phyloP scores from a whole-genome alignment of 2,888 invertebrate species.

The Xiphydria camelus region DNA sequence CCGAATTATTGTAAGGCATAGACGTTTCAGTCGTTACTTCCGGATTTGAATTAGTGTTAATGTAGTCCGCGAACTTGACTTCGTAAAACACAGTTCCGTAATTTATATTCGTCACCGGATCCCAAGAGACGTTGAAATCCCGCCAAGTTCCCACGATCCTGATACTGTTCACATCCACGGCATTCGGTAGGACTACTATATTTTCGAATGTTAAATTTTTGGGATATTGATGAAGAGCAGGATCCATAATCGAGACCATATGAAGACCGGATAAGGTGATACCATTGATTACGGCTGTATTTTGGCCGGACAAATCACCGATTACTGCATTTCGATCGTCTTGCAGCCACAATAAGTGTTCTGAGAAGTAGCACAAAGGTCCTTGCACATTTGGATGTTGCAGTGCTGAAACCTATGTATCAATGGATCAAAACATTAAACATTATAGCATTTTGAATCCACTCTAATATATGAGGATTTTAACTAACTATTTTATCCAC shows the following conservation, averaged over 20 bases:
- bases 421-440: conserved; percentile 11
- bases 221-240: conserved; percentile 66
- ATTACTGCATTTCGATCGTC: conserved; percentile 74
- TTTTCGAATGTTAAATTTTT: conserved; percentile 60
- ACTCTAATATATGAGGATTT: background rate
- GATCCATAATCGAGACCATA: conserved; percentile 74
- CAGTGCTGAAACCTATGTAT: conserved; percentile 54
- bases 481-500: too few species aligned
- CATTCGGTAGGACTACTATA: conserved; percentile 73
- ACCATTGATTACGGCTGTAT: conserved; percentile 70
- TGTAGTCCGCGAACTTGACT: conserved; percentile 68
- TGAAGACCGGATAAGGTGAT: conserved; percentile 68
- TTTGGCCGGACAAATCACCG: conserved; percentile 74
- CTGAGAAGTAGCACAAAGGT: conserved; percentile 78
- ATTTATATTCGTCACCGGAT: conserved; percentile 72
- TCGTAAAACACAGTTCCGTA: conserved; percentile 84
- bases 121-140: conserved; percentile 84
- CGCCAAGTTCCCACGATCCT: conserved; percentile 75
- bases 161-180: conserved; percentile 70
- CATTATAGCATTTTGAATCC: conserved; percentile 8
- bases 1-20: conserved; percentile 55
- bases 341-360: conserved; percentile 82
- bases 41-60: conserved; percentile 63
- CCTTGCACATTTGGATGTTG: conserved; percentile 67
- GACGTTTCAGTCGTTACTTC: conserved; percentile 48